These are phyloP conservation scores for Caiman crocodilus DNA, from an alignment of 2,797 vertebrate genomes.

Conservation along the genomic window DNA sequence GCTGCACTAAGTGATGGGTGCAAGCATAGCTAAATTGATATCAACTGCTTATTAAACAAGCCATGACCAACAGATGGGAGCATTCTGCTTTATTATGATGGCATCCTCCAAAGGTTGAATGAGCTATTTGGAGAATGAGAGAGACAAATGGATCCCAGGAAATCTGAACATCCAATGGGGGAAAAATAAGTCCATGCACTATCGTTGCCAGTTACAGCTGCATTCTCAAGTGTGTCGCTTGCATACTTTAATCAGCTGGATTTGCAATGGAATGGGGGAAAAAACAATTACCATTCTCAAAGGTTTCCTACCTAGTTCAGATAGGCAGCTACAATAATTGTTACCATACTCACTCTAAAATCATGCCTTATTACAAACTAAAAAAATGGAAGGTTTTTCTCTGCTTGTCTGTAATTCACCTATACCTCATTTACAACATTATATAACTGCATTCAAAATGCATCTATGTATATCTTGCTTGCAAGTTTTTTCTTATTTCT, in stretches of 20 bases:
- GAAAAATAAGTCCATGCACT: conserved; percentile 29
- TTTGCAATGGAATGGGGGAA: conserved; percentile 14
- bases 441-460: background rate
- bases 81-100: conserved; percentile 4
- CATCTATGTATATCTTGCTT: background rate
- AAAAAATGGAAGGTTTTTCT: background rate
- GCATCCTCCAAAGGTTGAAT: conserved; percentile 45
- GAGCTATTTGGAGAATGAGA: conserved; percentile 36
- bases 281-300: background rate
- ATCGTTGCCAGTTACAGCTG: conserved; percentile 48
- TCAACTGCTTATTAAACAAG: conserved; percentile 45
- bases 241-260: background rate
- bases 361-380: conserved; percentile 33
- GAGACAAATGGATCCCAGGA: conserved; percentile 50
- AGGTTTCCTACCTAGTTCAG: background rate
- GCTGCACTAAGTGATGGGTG: conserved; percentile 44
- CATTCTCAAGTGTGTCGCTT: background rate
- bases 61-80: conserved; percentile 57
- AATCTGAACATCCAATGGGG: conserved; percentile 29
- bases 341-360: conserved; percentile 27
- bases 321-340: conserved; percentile 43
- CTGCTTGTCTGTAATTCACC: background rate
- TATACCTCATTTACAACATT: background rate
- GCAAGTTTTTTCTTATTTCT: background rate
- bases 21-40: conserved; percentile 19